Conservation (phyloP, 2,113 vertebrate genomes). For the Mirounga angustirostris region DNA sequence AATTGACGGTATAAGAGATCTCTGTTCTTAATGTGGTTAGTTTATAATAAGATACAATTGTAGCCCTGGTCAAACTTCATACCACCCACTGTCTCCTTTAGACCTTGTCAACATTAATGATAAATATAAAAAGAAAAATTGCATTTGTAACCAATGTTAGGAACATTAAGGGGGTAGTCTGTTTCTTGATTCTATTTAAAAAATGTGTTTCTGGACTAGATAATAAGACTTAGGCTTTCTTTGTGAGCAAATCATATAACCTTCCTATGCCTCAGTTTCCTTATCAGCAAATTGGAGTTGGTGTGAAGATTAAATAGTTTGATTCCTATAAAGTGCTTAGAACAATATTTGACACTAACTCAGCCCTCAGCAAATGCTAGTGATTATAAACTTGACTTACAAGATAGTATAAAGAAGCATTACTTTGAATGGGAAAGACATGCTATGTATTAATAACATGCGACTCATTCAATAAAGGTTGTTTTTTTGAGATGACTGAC, state of each 20-base stretch:
- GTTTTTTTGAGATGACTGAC: neutral
- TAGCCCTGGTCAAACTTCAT: neutral
- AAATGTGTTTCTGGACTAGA: neutral
- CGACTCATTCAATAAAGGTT: neutral
- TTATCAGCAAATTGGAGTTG: neutral
- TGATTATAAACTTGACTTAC: neutral
- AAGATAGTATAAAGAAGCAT: neutral
- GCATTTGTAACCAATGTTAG: neutral
- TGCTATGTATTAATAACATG: neutral
- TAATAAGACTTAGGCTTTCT: neutral
- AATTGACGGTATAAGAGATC: neutral
- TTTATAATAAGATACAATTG: neutral
- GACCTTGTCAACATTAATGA: neutral
- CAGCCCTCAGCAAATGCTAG: neutral
- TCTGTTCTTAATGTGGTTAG: neutral
- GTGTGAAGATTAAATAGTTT: neutral
- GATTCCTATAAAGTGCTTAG: neutral
- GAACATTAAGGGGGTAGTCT: neutral
- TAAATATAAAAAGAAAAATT: neutral
- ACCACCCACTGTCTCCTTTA: neutral
- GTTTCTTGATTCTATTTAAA: neutral
- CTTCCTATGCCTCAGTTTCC: neutral
- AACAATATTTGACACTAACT: neutral
- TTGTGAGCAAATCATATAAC: neutral
- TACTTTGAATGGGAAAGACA: neutral